These are phyloP conservation scores for Drosophila auraria DNA, from an alignment of 1,140 invertebrate genomes.

Conservation along the genomic window DNA sequence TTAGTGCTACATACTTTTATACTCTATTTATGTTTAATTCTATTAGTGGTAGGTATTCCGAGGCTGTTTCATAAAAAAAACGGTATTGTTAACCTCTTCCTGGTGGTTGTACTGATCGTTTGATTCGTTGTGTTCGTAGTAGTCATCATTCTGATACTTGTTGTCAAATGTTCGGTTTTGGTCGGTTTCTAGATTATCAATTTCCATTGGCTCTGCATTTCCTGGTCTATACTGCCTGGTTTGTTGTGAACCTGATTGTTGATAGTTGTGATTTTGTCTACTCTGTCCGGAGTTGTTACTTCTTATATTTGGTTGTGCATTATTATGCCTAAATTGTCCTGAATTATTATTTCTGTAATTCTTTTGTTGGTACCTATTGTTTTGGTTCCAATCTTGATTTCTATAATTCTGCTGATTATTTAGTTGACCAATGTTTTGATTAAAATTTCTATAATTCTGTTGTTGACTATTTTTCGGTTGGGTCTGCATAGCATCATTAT, in stretches of 20 bases:
- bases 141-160: neutral
- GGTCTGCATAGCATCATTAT: neutral
- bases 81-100: neutral
- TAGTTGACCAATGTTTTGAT: too few species aligned
- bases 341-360: too few species aligned
- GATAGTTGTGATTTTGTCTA: too few species aligned
- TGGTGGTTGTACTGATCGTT: neutral
- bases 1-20: neutral
- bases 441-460: too few species aligned
- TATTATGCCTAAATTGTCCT: too few species aligned
- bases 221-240: neutral
- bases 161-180: neutral
- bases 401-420: too few species aligned
- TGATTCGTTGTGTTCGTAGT: too few species aligned
- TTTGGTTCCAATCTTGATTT: too few species aligned
- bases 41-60: neutral
- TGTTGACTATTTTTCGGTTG: too few species aligned
- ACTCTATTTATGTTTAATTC: neutral
- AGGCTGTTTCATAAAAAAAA: slow-evolving; percentile 6
- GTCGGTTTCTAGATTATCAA: neutral
- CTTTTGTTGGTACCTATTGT: too few species aligned
- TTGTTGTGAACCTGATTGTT: neutral
- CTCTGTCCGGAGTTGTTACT: neutral
- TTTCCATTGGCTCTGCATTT: neutral
- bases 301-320: neutral